Base-by-base conservation (phyloP, 2,797 vertebrate genomes). In the Benthosema pterotum region DNA sequence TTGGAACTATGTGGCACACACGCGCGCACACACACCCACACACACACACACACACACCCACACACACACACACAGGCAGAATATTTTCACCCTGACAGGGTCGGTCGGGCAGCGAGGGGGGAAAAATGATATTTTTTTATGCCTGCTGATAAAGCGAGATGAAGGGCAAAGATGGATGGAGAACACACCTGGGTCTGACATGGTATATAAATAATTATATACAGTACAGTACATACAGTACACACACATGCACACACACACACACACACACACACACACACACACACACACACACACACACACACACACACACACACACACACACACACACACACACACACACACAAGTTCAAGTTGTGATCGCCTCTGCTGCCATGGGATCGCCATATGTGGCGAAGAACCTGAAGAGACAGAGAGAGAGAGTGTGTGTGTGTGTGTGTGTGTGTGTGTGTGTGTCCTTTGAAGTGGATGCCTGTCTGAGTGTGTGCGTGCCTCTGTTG, bases 71-170 rank as follows among this genome's bases (percentile, higher is more conserved):
- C 18, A 13, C 57, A 46, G 2, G 63, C 55, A 49, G 38, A 14
- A 50, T 38, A 66, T 25, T 42, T 38, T 42, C 52, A 47, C 60
- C 1, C 59, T 64, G 55, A 28, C 53, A 71, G 64, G 19, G 52
- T 63, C 11, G 53, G n/a, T n/a, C n/a, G n/a, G n/a, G n/a, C n/a
- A n/a, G n/a, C n/a, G n/a, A n/a, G n/a, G n/a, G 45, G 74, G 38
- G 53, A 13, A 19, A 53, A 55, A 38, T 66, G 47, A 52, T 43
- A 1, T 42, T n/a, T 1, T 18, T 51, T 54, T 54, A 38, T 11
- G 48, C 32, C 54, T 13, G 48, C 17, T n/a, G 43, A 67, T 52
- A 28, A 56, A 38, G 32, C 8, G 32, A 38, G 7, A 38, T n/a
- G n/a, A 1, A 38, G 32, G 32, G 32, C 32, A 38, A 38, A 38